A percentile compares a stretch with the other conserved stretches of the same genome.
These are phyloP conservation scores for Amphimallon solstitiale DNA, from an alignment of 2,888 invertebrate species.

Conservation along the genomic window DNA sequence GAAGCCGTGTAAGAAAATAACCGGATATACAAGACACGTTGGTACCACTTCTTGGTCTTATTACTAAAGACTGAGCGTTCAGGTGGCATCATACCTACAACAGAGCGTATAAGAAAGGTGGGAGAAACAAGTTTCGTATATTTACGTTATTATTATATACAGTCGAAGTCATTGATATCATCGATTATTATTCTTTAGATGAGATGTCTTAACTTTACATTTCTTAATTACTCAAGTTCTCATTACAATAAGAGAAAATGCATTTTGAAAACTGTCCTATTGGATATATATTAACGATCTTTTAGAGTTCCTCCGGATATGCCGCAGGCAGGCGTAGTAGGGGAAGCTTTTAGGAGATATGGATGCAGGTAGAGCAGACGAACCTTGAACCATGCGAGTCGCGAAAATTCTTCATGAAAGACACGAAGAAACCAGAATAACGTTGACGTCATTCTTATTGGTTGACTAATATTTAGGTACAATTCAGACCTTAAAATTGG, in stretches of 20 bases:
- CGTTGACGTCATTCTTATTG: constrained; percentile 13
- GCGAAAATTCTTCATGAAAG: background rate
- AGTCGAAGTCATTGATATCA: constrained; percentile 39
- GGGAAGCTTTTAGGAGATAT: constrained; percentile 28
- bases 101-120: constrained; percentile 52
- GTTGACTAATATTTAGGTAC: constrained; percentile 14
- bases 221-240: constrained; percentile 31
- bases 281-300: background rate
- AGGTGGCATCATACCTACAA: constrained; percentile 52
- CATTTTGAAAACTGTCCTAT: background rate
- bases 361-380: constrained; percentile 34
- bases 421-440: background rate
- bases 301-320: background rate
- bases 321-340: background rate
- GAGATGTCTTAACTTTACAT: constrained; percentile 35
- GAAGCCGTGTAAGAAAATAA: background rate
- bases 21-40: constrained; percentile 33
- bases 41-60: constrained; percentile 46
- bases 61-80: constrained; percentile 49
- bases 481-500: background rate
- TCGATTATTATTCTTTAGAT: constrained; percentile 40
- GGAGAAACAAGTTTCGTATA: constrained; percentile 61
- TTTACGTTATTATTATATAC: constrained; percentile 36
- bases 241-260: background rate
- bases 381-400: constrained; percentile 30